Percentiles rank a stretch among this genome's conserved stretches.
phyloP scores from a whole-genome alignment of 2,888 invertebrate species.

The Geotrupes spiniger region DNA sequence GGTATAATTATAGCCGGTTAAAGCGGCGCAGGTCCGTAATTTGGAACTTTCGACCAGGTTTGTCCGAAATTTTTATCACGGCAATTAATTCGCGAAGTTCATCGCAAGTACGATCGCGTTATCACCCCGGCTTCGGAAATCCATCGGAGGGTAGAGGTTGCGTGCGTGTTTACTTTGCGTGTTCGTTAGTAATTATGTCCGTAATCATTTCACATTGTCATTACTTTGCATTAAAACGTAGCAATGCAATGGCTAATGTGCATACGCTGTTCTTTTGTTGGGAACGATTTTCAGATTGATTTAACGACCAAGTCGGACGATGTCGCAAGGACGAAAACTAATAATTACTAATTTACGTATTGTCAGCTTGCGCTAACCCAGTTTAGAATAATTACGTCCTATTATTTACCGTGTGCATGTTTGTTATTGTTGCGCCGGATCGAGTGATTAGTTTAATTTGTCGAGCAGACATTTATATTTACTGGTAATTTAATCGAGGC shows the following conservation, averaged over 20 bases:
- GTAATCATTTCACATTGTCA: conserved; percentile 46
- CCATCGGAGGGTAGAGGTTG: neutral
- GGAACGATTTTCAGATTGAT: conserved; percentile 29
- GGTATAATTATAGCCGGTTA: too few species aligned
- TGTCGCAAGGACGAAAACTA: conserved; percentile 27
- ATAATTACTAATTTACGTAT: conserved; percentile 29
- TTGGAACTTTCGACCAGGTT: too few species aligned
- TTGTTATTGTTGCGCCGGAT: too few species aligned
- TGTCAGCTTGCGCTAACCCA: neutral
- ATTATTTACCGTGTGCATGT: too few species aligned
- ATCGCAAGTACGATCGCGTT: too few species aligned
- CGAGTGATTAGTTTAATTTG: too few species aligned
- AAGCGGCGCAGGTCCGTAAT: too few species aligned
- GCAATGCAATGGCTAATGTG: conserved; percentile 30
- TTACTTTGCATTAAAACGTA: conserved; percentile 44
- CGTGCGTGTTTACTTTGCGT: conserved; percentile 38
- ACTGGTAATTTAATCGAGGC: too few species aligned
- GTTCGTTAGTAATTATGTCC: conserved; percentile 40
- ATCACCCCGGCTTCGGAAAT: too few species aligned
- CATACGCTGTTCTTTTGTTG: conserved; percentile 29
- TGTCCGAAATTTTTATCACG: too few species aligned
- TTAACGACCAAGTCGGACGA: conserved; percentile 27
- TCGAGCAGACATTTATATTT: too few species aligned
- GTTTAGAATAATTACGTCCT: conserved; percentile 3
- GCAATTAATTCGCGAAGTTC: too few species aligned